Evolutionary conservation across 1,140 invertebrate species (phyloP), one percentile per base, ranked within the genome.

Genomic region (Bombus superbus): DNA sequence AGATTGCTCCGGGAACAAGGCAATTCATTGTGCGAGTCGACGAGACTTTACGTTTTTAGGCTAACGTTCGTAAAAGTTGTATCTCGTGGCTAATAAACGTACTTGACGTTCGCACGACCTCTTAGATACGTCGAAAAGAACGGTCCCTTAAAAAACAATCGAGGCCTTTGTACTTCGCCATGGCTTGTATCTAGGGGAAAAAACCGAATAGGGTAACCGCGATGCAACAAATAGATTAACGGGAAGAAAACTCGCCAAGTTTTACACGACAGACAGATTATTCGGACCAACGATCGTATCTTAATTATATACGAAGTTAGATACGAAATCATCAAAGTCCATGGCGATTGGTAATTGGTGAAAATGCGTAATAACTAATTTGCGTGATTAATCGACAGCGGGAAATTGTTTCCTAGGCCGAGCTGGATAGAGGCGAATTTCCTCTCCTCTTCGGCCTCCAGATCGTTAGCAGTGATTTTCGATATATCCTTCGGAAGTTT

Each of bases 1-100:
- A 68, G 59, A 28, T 47, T 38, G 84, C 18, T 13, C 44, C 15
- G 74, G 10, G 84, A 74, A 85, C 78, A 85, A 85, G 35, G 71
- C 32, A 2, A 28, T 25, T 15, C 71, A 44, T 85, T 85, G 84
- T 81, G 32, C 71, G 5, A n/a, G 6, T 18, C 10, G 10, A 28
- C 28, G 47, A 72, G 28, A 10, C 66, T 72, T n/a, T 57, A 42
- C n/a, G 35, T 85, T 73, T 81, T 85, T 81, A 62, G 68, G 59
- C n/a, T 32, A 53, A 57, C 44, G 53, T 40, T 84, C 75, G 38
- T 84, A 57, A 44, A 69, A 71, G 15, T 84, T 71, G 40, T 28
- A 28, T 32, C 59, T 38, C 59, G 69, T 38, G 13, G 66, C 66
- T 53, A 80, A 85, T 72, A 80, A 72, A 80, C n/a, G 40, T 15